Evolutionary conservation across 2,113 vertebrate genomes (phyloP).

Genomic region (Periophthalmodon schlosseri): DNA sequence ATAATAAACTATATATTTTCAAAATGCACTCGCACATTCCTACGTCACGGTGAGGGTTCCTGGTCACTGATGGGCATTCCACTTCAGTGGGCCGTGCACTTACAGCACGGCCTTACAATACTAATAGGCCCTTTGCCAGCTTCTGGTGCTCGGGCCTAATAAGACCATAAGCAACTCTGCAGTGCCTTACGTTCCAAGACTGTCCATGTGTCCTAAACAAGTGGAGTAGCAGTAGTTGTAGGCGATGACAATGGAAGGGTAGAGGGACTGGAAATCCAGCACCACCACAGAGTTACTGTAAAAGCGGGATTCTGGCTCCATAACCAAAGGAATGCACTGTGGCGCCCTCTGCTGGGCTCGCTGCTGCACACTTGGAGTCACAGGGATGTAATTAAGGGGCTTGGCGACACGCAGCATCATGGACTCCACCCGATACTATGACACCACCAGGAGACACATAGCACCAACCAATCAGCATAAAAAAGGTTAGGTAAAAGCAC

Average conservation of each 20-base stretch:
- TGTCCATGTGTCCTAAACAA: constrained; percentile 92
- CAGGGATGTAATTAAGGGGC: constrained; percentile 94
- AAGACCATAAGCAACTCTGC: background rate
- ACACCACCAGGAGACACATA: background rate
- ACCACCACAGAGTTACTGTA: constrained; percentile 97
- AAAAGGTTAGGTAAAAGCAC: background rate
- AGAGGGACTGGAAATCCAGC: constrained; percentile 96
- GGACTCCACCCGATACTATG: constrained; percentile 96
- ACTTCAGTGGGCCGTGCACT: too few species aligned
- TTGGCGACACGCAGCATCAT: constrained; percentile 98
- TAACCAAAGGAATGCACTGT: constrained; percentile 90
- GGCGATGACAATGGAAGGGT: constrained; percentile 96
- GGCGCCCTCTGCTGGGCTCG: constrained; percentile 92
- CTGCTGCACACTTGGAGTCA: constrained; percentile 90
- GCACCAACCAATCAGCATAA: background rate
- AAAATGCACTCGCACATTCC: too few species aligned
- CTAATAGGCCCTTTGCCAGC: too few species aligned
- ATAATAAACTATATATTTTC: too few species aligned
- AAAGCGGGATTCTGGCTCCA: constrained; percentile 98
- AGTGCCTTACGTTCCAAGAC: constrained; percentile 90
- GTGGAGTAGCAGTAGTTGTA: constrained; percentile 99
- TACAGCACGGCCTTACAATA: too few species aligned
- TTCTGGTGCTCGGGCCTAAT: too few species aligned
- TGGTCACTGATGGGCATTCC: too few species aligned
- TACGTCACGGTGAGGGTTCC: too few species aligned